Evolutionary conservation across 2,888 invertebrate genomes (phyloP).

Genomic region (Drosophila aldrichi): DNA sequence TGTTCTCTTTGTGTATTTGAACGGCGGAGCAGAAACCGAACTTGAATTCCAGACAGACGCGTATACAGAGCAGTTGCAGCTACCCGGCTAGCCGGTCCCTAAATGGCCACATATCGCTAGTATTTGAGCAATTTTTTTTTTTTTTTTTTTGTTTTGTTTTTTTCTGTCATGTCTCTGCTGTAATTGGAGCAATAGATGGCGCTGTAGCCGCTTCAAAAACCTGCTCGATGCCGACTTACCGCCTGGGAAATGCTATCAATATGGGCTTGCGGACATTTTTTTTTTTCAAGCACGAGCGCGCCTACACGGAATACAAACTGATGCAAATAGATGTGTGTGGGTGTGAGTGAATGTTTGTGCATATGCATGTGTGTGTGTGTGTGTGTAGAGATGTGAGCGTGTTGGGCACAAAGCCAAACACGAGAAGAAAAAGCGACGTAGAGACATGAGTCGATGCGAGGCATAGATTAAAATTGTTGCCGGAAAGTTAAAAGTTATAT

Average conservation of each 20-base stretch:
- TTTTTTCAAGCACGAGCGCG: constrained; percentile 55
- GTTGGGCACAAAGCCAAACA: no score
- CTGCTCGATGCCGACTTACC: constrained; percentile 20
- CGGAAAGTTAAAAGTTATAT: no score
- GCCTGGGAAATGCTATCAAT: constrained; percentile 70
- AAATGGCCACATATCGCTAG: constrained; percentile 44
- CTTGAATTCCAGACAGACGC: constrained; percentile 37
- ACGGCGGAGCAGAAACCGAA: constrained; percentile 17
- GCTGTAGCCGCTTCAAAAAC: neutral
- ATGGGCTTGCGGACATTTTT: constrained; percentile 71
- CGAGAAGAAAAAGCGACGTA: neutral
- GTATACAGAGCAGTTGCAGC: constrained; percentile 22
- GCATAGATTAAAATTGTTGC: neutral
- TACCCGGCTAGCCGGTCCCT: no score
- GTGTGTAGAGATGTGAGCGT: constrained; percentile 9
- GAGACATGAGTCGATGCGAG: neutral
- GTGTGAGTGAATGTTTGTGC: neutral
- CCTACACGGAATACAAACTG: constrained; percentile 34
- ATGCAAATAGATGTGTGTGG: constrained; percentile 13
- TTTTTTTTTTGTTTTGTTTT: constrained; percentile 4
- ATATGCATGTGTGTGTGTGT: neutral
- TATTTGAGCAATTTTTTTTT: constrained; percentile 1
- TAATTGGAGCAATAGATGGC: constrained; percentile 71
- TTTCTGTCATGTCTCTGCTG: constrained; percentile 16
- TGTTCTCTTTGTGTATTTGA: constrained; percentile 53